Evolutionary conservation across 2,888 invertebrate species (phyloP), one percentile per base, ranked within the genome.

Genomic region (Chrysopilus asiliformis): DNA sequence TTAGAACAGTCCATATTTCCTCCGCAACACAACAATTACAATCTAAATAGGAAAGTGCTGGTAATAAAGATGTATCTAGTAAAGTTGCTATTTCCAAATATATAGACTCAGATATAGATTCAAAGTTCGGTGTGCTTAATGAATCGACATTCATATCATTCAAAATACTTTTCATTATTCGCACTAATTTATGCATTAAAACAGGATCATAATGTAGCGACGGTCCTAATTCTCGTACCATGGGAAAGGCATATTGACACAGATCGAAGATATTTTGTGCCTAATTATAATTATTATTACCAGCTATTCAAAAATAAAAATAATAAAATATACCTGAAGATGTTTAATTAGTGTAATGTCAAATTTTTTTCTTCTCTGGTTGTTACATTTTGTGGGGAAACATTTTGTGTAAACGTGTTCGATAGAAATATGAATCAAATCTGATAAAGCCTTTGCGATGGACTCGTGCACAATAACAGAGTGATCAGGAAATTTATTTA

Each of bases 11-110:
- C 84, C 97, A 98, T 42, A 98, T 74, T 62, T 97, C 94, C 60
- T 98, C 95, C 4, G 94, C 85, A 60, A 97, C 78, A 48, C 91
- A 89, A 57, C 93, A 94, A 63, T 97, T 97, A 49, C 85, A 84
- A 46, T 91, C 89, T 68, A 94, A 74, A 49, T 91, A 77, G 0
- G 91, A 86, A 15, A 98, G 67, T 1, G 91, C 76, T 0, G 98
- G 97, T 42, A 99, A 64, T 42, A 99, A 72, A 2, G 85, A 80
- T 29, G 85, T 77, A 56, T 97, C 95, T 39, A 94, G 64, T 31
- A 93, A 70, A 4, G 83, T 84, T 37, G 93, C 64, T 27, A 91
- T 78, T 45, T 90, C 87, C 52, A 80, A 78, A 56, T 89, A 84
- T 27, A 89, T 64, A 8, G 68, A 70, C 49, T 76, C 74, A 0